Conservation (phyloP, 1,140 invertebrate species). For the Drosophila mauritiana region DNA sequence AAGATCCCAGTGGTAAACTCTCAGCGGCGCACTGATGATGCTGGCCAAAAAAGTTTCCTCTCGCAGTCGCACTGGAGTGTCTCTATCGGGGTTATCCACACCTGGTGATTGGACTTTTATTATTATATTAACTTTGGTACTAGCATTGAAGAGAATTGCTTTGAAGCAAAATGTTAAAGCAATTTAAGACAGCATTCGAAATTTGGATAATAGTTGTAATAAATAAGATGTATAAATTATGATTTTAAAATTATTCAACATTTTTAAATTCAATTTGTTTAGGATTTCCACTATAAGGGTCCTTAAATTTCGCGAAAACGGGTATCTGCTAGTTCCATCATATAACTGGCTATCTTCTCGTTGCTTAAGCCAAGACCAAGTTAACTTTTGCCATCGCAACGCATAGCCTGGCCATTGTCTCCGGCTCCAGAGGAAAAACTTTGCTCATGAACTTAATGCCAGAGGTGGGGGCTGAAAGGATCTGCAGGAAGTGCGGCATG, state of each 20-base stretch:
- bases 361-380: constrained; percentile 28
- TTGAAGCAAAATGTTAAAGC: no score
- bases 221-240: background rate
- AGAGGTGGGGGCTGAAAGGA: constrained; percentile 30
- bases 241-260: no score
- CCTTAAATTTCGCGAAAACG: no score
- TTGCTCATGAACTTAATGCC: constrained; percentile 73
- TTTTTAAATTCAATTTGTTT: background rate
- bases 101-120: background rate
- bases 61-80: background rate
- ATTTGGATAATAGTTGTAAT: no score
- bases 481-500: constrained; percentile 1
- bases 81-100: background rate
- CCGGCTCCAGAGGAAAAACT: constrained; percentile 50
- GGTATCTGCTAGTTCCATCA: background rate
- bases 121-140: no score
- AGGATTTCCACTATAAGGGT: background rate
- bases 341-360: background rate
- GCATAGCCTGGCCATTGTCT: constrained; percentile 60
- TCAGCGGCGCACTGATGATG: constrained; percentile 67
- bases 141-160: no score
- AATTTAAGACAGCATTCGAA: no score
- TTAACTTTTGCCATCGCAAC: constrained; percentile 56
- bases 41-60: constrained; percentile 61
- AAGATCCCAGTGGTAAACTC: constrained; percentile 74